Evolutionary conservation across 2,888 invertebrate genomes (phyloP).

Genomic region (Agrochola litura): DNA sequence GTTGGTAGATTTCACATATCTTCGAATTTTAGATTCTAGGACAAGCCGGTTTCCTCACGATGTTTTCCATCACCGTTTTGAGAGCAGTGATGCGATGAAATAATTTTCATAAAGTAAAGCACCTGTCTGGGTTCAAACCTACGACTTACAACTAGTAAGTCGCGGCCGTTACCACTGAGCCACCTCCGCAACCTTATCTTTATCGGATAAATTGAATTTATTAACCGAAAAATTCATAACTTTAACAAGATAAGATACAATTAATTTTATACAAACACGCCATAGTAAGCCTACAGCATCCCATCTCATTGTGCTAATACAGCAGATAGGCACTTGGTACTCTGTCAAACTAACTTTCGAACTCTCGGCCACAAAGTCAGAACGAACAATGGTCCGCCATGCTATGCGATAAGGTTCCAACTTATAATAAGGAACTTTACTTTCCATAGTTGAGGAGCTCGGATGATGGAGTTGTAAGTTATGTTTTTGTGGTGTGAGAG

Average conservation of each 20-base stretch:
- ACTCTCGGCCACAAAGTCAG: conserved; percentile 67
- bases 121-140: no score
- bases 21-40: no score
- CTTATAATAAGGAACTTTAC: conserved; percentile 77
- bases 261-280: conserved; percentile 16
- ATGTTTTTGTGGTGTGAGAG: not conserved
- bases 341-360: conserved; percentile 73
- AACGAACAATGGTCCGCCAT: conserved; percentile 65
- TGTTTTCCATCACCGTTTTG: no score
- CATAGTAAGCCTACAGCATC: conserved; percentile 19
- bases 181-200: no score
- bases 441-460: conserved; percentile 69
- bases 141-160: no score
- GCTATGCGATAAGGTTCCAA: conserved; percentile 77
- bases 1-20: no score
- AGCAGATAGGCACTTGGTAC: conserved; percentile 62
- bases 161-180: no score
- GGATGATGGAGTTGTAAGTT: conserved; percentile 5
- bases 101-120: no score
- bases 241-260: conserved; percentile 6
- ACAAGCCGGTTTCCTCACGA: no score
- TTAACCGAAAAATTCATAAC: not conserved
- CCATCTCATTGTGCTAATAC: conserved; percentile 49
- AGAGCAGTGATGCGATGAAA: no score
- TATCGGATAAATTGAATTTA: not conserved